A percentile compares a stretch with the other conserved stretches of the same genome.
phyloP scores from a whole-genome alignment of 2,797 vertebrate species.

The Leuciscus waleckii region DNA sequence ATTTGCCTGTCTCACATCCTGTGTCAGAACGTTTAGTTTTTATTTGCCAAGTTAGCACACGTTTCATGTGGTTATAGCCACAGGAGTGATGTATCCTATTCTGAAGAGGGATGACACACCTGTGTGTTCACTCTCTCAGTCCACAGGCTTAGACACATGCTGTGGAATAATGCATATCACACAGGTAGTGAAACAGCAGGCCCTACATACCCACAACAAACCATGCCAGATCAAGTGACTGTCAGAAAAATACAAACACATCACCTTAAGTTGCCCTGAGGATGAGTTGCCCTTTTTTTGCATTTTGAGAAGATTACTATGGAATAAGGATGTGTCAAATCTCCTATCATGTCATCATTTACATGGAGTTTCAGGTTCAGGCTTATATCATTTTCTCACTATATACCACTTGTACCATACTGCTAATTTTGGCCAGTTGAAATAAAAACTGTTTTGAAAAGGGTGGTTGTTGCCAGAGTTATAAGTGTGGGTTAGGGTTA shows the following conservation, averaged over 20 bases:
- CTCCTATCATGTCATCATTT: not conserved
- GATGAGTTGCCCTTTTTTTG: not conserved
- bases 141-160: conserved; percentile 4
- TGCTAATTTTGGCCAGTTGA: not conserved
- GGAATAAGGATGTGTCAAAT: conserved; percentile 17
- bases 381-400: not conserved
- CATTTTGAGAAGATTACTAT: conserved; percentile 12
- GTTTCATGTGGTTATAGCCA: conserved; percentile 47
- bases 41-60: conserved; percentile 39
- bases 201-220: conserved; percentile 25
- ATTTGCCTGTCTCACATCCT: conserved; percentile 63
- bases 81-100: conserved; percentile 21
- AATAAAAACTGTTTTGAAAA: not conserved
- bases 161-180: not conserved
- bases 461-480: not conserved
- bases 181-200: conserved; percentile 10
- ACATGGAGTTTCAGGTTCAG: not conserved
- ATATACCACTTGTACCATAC: not conserved
- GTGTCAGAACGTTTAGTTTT: conserved; percentile 53
- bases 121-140: conserved; percentile 30
- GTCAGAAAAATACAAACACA: conserved; percentile 35
- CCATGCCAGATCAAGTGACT: conserved; percentile 27
- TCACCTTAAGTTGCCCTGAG: not conserved
- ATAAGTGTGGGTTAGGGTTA: not conserved
- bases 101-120: conserved; percentile 19